These are phyloP conservation scores for Heteromormyrus szaboi DNA, from an alignment of 2,797 vertebrate species.

Conservation along the genomic window DNA sequence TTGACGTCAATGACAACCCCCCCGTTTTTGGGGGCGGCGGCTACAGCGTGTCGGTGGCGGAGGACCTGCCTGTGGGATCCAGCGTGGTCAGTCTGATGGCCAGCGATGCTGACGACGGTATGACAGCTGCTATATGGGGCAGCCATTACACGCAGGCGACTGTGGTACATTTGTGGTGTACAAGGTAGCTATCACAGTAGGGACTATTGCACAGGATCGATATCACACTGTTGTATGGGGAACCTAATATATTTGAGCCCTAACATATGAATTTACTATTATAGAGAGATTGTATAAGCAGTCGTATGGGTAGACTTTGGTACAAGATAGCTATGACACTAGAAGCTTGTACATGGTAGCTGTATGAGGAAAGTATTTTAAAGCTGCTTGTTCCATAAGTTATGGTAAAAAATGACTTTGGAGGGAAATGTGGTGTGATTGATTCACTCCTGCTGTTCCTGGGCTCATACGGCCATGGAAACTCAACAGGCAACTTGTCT, in stretches of 20 bases:
- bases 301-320: neutral
- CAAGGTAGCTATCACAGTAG: neutral
- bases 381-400: neutral
- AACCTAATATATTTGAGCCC: neutral
- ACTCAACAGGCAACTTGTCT: neutral
- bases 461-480: neutral
- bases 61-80: conserved; percentile 72
- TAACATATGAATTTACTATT: neutral
- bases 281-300: neutral
- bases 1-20: conserved; percentile 86
- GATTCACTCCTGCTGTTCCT: neutral
- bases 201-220: neutral
- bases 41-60: conserved; percentile 79
- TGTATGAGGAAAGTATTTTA: neutral
- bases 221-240: neutral
- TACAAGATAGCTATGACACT: neutral
- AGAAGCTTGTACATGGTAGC: neutral
- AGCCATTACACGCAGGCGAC: neutral
- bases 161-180: neutral
- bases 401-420: neutral
- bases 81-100: conserved; percentile 72
- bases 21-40: conserved; percentile 69
- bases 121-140: neutral
- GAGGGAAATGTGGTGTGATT: neutral
- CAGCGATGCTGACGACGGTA: conserved; percentile 84